Conservation (phyloP, 2,888 invertebrate genomes). For the Lutraria lutraria region DNA sequence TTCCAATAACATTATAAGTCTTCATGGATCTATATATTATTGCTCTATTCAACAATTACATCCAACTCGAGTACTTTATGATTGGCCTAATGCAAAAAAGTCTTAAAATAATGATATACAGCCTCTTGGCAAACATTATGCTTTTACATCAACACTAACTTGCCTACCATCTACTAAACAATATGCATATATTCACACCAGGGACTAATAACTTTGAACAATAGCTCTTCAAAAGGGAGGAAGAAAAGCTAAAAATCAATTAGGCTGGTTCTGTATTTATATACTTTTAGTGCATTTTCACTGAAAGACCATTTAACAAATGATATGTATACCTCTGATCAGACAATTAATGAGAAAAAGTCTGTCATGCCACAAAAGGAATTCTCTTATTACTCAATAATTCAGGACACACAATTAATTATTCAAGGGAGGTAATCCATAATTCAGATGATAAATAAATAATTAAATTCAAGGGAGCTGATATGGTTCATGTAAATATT, state of each 20-base stretch:
- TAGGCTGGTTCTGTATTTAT: neutral
- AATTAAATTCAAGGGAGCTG: neutral
- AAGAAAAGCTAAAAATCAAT: neutral
- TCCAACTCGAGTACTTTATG: no score
- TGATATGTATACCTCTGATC: neutral
- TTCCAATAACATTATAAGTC: no score
- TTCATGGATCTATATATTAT: no score
- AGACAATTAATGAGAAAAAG: constrained; percentile 3
- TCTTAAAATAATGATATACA: neutral
- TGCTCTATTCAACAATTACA: no score
- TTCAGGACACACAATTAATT: neutral
- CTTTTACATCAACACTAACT: neutral
- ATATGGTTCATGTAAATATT: no score
- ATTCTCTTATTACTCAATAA: neutral
- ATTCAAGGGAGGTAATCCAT: neutral
- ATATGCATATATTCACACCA: neutral
- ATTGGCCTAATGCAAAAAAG: neutral
- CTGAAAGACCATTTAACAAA: neutral
- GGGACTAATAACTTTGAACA: neutral
- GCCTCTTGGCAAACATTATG: neutral
- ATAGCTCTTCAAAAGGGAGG: neutral
- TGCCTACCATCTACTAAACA: neutral
- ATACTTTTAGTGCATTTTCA: neutral
- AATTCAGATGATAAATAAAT: neutral
- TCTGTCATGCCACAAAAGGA: neutral